Evolutionary conservation across 2,113 vertebrate genomes (phyloP), one percentile per base, ranked within the genome.

Genomic region (Scomber colias): DNA sequence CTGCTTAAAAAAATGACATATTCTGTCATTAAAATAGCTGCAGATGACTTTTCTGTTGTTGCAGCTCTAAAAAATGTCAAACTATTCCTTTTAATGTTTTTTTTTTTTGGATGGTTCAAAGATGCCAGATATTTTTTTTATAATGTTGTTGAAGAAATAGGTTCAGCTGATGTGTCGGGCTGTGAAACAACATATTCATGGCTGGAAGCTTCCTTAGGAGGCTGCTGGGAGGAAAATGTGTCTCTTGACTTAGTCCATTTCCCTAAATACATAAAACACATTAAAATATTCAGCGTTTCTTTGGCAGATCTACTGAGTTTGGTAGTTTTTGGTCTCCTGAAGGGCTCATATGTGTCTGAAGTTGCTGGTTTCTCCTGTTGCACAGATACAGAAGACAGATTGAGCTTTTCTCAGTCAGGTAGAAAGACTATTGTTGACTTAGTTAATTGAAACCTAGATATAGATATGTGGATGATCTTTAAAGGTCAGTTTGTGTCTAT

Each of bases 371-470:
- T 40, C 35, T 40, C 35, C 9, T 40, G 35, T 40, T 9, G 9
- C 35, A 40, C 9, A 1, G 31, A 40, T 9, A 9, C 35, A 40
- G 35, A 1, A n/a, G 48, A 21, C 8, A 2, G 10, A 17, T 55
- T 1, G 12, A 44, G n/a, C 11, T 44, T 9, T 17, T 9, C 63
- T 56, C 16, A 48, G 53, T 10, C 74, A 10, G 67, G 67, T 48
- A 17, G 71, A 64, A 30, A 14, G 24, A 63, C 66, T 10, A 2
- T 14, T 2, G 65, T 54, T 57, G 72, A 50, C 53, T 40, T 24
- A 35, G 19, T 59, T 68, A 40, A 71, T 71, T 10, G 3, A 61
- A 65, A 64, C 44, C 68, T 79, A 56, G 65, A 31, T 75, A 68
- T 40, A 9, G 35, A 40, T 40, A 9, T 40, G 35, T 49, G 13